Evolutionary conservation across 2,113 vertebrate species (phyloP), one percentile per base, ranked within the genome.

Genomic region (Cephalopterus ornatus): DNA sequence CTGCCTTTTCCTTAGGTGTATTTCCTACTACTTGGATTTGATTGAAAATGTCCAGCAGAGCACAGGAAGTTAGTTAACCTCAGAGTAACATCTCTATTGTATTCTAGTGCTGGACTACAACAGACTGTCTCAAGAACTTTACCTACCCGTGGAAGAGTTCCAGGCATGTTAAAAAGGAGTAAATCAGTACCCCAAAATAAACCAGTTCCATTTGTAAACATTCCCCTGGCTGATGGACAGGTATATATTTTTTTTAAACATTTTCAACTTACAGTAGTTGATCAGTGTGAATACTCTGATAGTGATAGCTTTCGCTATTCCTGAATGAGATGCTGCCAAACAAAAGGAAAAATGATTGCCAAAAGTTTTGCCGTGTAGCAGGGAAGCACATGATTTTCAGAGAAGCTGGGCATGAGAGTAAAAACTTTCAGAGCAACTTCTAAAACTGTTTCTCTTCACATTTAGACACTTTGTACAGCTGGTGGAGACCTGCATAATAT

Each of bases 141-240:
- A 19, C 82, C 95, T 52, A 8, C 59, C 14, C 65, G 46, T 8
- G 61, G 67, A 46, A 97, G 71, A 91, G 74, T 14, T 62, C 92
- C 53, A 46, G 41, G 63, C 67, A 77, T 88, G 66, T n/a, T 93
- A 42, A 67, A 85, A 26, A 93, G 97, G 77, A 97, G 95, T 77
- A 88, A 94, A 85, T 96, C 97, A 6, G 70, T 92, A 84, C 94
- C 95, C 22, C 95, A 83, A 13, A 58, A 85, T 56, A 96, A 81
- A 80, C 90, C 63, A 7, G 47, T 97, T 75, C 98, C 97, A 0
- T 97, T 98, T 89, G 94, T 98, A 49, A 97, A 98, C 65, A 98
- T 98, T 65, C 98, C 97, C 20, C 73, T 98, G 93, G 90, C 96
- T 55, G 97, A 98, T 92, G 98, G 97, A 52, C 83, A 98, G 97